Base-by-base conservation (phyloP, 2,113 vertebrate genomes). In the Nannobrachium achirus region DNA sequence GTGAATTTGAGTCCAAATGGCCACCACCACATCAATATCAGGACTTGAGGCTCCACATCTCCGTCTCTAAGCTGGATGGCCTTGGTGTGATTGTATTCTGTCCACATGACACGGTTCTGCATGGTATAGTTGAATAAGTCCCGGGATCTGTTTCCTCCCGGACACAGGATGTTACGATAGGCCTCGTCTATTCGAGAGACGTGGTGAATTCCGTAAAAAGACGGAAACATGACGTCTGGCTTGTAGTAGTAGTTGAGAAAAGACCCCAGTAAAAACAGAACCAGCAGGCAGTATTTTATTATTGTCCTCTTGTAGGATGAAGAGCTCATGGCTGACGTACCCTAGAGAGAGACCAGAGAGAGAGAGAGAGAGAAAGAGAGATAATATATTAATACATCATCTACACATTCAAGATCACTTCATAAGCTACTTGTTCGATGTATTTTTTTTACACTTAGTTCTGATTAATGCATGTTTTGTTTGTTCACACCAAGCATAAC, bases 21-120 rank as follows among this genome's bases (percentile, higher is more conserved):
- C 94, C 94, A 95, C 19, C 92, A 86, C 95, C 95, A 96, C 66
- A 96, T 92, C 68, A 96, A 81, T 65, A 96, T 58, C 41, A 92
- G 91, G 4, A 92, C 95, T 82, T 94, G 90, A 40, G 93, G 93
- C 71, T 88, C 83, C 85, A 88, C 92, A 19, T 87, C 73, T 40
- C 87, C 89, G 71, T 89, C 91, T 60, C 92, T 90, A 57, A 75
- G 90, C 82, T 92, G 91, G 92, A 25, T 25, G 4, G 1, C 4
- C 1, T 25, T 25, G 90, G 91, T 67, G 88, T 92, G 76, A 90
- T 91, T 57, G 92, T 93, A 75, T 93, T 90, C 0, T n/a, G 41
- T 7, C 8, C 3, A 15, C 1, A 8, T 57, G 25, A 10, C 1
- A 45, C 55, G 55, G 6, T 20, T 10, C 5, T 3, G 14, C 33